Conservation (phyloP, 2,888 invertebrate genomes). For the Venustoraphidia nigricollis region DNA sequence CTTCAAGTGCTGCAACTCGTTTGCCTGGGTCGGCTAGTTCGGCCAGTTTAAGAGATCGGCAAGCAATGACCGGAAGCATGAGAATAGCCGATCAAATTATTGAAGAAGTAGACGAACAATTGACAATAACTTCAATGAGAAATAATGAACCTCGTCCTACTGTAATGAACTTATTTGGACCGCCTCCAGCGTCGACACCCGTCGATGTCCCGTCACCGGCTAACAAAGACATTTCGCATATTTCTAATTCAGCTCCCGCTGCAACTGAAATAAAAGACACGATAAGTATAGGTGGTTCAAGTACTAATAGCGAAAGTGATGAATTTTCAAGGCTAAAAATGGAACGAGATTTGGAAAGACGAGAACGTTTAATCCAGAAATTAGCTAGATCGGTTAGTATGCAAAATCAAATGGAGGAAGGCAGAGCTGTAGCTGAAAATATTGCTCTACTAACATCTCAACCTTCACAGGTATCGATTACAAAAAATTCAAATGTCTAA, state of each 20-base stretch:
- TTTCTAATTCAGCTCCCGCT: conserved; percentile 16
- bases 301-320: conserved; percentile 33
- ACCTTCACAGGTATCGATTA: too few relatives aligned
- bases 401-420: conserved; percentile 16
- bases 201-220: conserved; percentile 34
- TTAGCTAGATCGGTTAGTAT: conserved; percentile 41
- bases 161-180: conserved; percentile 43
- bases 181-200: conserved; percentile 25
- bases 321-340: conserved; percentile 56
- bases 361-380: conserved; percentile 41
- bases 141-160: conserved; percentile 40
- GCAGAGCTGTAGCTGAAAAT: too few relatives aligned
- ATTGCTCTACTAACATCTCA: too few relatives aligned
- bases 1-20: conserved; percentile 17
- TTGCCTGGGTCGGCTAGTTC: conserved; percentile 27
- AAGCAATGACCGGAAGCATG: conserved; percentile 32
- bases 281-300: conserved; percentile 26
- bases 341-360: conserved; percentile 51
- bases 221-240: conserved; percentile 13
- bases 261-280: conserved; percentile 16
- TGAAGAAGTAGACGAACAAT: conserved; percentile 67
- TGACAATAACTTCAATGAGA: conserved; percentile 62
- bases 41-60: conserved; percentile 19
- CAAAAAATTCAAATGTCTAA: too few relatives aligned
- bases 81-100: conserved; percentile 57